Conservation (phyloP, 2,888 invertebrate species). For the Gortyna flavago region DNA sequence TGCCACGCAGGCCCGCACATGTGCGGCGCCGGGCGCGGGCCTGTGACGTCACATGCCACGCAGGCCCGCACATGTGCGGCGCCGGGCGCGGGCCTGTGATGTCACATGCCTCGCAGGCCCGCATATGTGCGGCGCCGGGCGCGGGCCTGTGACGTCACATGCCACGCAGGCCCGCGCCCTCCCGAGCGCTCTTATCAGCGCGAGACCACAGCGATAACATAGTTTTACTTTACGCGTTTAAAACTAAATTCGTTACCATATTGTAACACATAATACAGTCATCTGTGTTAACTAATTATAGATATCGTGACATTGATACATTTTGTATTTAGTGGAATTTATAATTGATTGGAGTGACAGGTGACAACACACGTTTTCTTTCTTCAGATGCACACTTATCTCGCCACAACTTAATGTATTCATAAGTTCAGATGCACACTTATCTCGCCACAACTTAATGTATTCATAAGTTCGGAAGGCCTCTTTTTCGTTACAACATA, state of each 20-base stretch:
- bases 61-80: no score
- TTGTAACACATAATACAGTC: neutral
- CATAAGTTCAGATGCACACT: neutral
- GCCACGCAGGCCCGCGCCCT: neutral
- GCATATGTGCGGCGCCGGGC: neutral
- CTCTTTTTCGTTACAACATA: neutral
- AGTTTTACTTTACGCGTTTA: constrained; percentile 1
- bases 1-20: no score
- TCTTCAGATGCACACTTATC: neutral
- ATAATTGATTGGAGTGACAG: constrained; percentile 3
- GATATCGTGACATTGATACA: neutral
- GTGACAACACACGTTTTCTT: neutral
- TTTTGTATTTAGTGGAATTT: constrained; percentile 5
- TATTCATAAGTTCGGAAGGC: neutral
- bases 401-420: no score
- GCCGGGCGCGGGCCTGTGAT: no score
- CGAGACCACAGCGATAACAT: constrained; percentile 22
- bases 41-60: no score
- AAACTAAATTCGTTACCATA: constrained; percentile 20
- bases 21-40: no score
- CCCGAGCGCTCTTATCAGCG: constrained; percentile 7
- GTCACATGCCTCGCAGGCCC: no score
- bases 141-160: neutral
- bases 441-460: neutral
- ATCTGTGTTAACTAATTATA: neutral